These are phyloP conservation scores for Colletes latitarsis DNA, from an alignment of 1,140 invertebrate genomes.

Conservation along the genomic window DNA sequence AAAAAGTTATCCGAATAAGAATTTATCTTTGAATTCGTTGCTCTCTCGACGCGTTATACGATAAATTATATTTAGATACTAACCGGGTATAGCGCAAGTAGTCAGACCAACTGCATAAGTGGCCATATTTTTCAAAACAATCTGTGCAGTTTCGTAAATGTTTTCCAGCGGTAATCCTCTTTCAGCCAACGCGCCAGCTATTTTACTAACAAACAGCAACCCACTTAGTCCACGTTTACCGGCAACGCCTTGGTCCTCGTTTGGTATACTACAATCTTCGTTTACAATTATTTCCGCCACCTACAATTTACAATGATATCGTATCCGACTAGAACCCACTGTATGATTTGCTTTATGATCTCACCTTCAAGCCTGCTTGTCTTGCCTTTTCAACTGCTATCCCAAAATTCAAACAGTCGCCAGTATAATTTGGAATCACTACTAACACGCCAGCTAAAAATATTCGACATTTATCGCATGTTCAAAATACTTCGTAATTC, in stretches of 20 bases:
- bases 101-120: constrained; percentile 88
- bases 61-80: not conserved
- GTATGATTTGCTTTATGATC: not conserved
- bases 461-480: not conserved
- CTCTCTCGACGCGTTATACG: not conserved
- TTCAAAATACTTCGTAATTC: too few species aligned
- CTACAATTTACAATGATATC: constrained; percentile 64
- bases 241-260: constrained; percentile 82
- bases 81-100: constrained; percentile 88
- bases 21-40: too few species aligned
- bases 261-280: constrained; percentile 87
- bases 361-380: constrained; percentile 84
- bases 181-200: constrained; percentile 88
- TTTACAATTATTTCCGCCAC: constrained; percentile 86
- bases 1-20: too few species aligned
- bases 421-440: constrained; percentile 93
- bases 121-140: constrained; percentile 82
- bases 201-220: constrained; percentile 87
- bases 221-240: constrained; percentile 90
- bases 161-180: constrained; percentile 82
- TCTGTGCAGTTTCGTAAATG: constrained; percentile 78
- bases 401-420: constrained; percentile 93
- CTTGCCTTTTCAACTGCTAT: constrained; percentile 89
- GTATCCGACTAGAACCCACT: not conserved
- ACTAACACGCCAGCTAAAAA: constrained; percentile 87